These are phyloP conservation scores for Lycodopsis pacificus DNA, from an alignment of 2,797 vertebrate species.

Conservation along the genomic window DNA sequence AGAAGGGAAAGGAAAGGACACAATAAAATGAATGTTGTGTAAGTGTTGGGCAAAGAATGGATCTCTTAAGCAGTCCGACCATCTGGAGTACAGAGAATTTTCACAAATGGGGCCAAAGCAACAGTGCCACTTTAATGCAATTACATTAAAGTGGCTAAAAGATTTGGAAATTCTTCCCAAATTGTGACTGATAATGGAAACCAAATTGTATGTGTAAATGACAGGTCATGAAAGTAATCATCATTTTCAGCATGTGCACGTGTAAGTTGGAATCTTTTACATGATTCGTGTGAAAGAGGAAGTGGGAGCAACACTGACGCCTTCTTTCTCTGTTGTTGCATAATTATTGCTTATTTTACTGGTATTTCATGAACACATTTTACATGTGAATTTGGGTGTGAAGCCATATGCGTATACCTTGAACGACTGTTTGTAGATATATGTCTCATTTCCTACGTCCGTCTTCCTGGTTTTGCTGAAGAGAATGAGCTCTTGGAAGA, in stretches of 20 bases:
- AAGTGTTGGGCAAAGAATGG: background rate
- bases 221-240: background rate
- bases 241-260: fast-evolving
- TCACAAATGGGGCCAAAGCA: background rate
- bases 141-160: background rate
- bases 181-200: background rate
- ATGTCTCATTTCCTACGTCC: constrained; percentile 84
- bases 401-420: constrained; percentile 79
- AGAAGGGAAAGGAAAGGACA: background rate
- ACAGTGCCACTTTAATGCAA: background rate
- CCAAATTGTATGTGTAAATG: background rate
- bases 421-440: constrained; percentile 88
- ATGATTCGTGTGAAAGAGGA: background rate
- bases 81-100: too few species aligned
- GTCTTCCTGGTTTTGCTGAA: constrained; percentile 88
- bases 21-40: background rate
- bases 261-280: fast-evolving
- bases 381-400: background rate
- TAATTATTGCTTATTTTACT: background rate
- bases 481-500: constrained; percentile 87
- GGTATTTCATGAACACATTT: background rate
- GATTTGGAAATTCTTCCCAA: background rate
- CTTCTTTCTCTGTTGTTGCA: background rate
- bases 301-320: fast-evolving
- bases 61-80: too few species aligned